Percentiles rank a stretch among this genome's conserved stretches.
Evolutionary conservation across 2,888 invertebrate species (phyloP).

Genomic region (Drosophila peninsularis): DNA sequence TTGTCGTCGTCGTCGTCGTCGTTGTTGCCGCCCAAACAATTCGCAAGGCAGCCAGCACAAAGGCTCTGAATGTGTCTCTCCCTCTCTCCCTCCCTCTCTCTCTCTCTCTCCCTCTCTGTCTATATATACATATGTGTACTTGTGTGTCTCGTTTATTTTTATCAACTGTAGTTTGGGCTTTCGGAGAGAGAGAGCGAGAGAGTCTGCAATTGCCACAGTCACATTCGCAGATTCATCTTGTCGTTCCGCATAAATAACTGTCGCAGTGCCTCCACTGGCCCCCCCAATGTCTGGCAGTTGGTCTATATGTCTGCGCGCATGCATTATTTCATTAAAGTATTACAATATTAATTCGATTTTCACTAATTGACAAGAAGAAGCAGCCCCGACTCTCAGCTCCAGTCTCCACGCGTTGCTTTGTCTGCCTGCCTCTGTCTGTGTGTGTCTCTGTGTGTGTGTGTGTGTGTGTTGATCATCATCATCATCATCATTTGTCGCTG

Average conservation of each 20-base stretch:
- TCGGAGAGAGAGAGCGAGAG: neutral
- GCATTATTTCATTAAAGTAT: slow-evolving; percentile 81
- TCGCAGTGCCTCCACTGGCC: slow-evolving; percentile 42
- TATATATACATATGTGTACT: slow-evolving; percentile 14
- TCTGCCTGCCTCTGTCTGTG: slow-evolving; percentile 12
- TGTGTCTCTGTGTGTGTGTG: too few relatives aligned
- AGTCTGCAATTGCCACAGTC: slow-evolving; percentile 26
- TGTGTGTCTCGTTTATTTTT: slow-evolving; percentile 68
- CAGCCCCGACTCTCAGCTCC: too few relatives aligned
- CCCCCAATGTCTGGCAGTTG: slow-evolving; percentile 13
- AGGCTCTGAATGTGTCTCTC: slow-evolving; percentile 35
- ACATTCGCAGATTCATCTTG: slow-evolving; percentile 70
- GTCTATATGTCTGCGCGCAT: slow-evolving; percentile 59
- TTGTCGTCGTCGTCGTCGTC: slow-evolving; percentile 15
- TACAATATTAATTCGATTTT: slow-evolving; percentile 80
- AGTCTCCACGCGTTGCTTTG: too few relatives aligned
- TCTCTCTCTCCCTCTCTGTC: neutral
- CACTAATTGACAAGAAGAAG: slow-evolving; percentile 73
- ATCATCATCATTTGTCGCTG: slow-evolving; percentile 38
- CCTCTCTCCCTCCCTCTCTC: neutral
- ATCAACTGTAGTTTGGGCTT: slow-evolving; percentile 70
- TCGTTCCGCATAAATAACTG: slow-evolving; percentile 79
- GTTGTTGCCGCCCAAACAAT: slow-evolving; percentile 74
- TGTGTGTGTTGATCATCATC: slow-evolving; percentile 22
- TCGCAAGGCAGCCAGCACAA: slow-evolving; percentile 62